phyloP scores from a whole-genome alignment of 2,113 vertebrate genomes.

The Cololabis saira region DNA sequence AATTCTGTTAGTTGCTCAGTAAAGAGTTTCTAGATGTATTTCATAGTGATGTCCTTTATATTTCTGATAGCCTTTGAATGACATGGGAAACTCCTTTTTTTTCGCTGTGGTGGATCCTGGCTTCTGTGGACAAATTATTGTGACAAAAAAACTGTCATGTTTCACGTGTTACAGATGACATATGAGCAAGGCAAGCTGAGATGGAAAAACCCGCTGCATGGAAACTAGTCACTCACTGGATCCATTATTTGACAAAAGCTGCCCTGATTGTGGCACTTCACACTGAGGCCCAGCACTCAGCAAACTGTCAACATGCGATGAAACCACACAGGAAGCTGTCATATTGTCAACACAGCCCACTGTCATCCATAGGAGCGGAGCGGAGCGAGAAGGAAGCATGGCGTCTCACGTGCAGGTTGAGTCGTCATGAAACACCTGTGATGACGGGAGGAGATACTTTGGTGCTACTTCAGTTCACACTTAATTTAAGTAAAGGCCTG shows the following conservation, averaged over 20 bases:
- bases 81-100: background rate
- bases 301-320: conserved; percentile 38
- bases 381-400: conserved; percentile 24
- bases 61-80: too few relatives aligned
- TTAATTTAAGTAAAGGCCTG: background rate
- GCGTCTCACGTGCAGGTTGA: conserved; percentile 5
- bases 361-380: conserved; percentile 39
- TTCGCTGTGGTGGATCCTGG: conserved; percentile 11
- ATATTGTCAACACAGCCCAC: conserved; percentile 27
- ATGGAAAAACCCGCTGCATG: conserved; percentile 56
- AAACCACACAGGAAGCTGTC: conserved; percentile 37
- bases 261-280: conserved; percentile 54
- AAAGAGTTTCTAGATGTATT: too few relatives aligned
- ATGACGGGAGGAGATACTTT: conserved; percentile 17
- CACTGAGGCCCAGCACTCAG: conserved; percentile 37
- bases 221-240: conserved; percentile 45
- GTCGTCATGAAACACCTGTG: conserved; percentile 1
- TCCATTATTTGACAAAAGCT: conserved; percentile 51
- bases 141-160: background rate
- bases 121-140: conserved; percentile 13
- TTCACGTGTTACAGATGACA: conserved; percentile 32
- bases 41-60: too few relatives aligned
- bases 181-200: conserved; percentile 38
- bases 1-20: too few relatives aligned
- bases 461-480: background rate